Evolutionary conservation across 2,113 vertebrate species (phyloP).

Genomic region (Ophiodon elongatus): DNA sequence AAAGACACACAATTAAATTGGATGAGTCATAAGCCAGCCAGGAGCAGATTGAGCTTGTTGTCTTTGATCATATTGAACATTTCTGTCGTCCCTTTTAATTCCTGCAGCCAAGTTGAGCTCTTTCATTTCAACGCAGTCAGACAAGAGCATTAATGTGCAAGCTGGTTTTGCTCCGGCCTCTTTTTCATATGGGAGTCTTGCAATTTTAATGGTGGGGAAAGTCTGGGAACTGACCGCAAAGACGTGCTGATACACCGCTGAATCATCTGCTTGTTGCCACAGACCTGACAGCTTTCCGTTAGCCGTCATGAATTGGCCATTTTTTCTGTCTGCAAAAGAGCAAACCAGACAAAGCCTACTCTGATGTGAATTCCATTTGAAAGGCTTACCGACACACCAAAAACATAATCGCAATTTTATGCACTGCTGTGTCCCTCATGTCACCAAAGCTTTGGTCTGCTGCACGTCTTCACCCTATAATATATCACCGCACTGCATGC

Average conservation of each 20-base stretch:
- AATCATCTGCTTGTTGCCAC: constrained; percentile 11
- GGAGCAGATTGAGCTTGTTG: constrained; percentile 51
- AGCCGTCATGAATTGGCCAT: constrained; percentile 14
- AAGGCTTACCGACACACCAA: constrained; percentile 34
- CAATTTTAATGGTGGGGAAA: constrained; percentile 20
- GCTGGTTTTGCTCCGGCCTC: constrained; percentile 18
- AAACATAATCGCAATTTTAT: constrained; percentile 44
- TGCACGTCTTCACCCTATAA: constrained; percentile 35
- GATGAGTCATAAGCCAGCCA: constrained; percentile 54
- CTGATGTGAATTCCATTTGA: constrained; percentile 49
- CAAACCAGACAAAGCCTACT: constrained; percentile 21
- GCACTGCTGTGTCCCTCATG: constrained; percentile 41
- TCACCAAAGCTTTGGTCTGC: constrained; percentile 39
- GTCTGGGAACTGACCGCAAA: constrained; percentile 16
- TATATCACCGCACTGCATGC: constrained; percentile 16
- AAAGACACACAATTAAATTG: constrained; percentile 15
- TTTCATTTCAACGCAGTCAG: constrained; percentile 29
- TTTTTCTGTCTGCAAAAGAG: constrained; percentile 11
- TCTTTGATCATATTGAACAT: constrained; percentile 60
- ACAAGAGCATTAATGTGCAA: constrained; percentile 31
- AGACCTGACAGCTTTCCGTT: constrained; percentile 42
- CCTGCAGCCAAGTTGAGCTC: constrained; percentile 33
- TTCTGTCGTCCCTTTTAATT: constrained; percentile 33
- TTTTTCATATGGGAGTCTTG: background rate
- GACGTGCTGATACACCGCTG: constrained; percentile 27